A percentile compares a stretch with the other conserved stretches of the same genome.
These are phyloP conservation scores for Ernsta delagoae DNA, from an alignment of 2,888 invertebrate species.

Conservation along the genomic window DNA sequence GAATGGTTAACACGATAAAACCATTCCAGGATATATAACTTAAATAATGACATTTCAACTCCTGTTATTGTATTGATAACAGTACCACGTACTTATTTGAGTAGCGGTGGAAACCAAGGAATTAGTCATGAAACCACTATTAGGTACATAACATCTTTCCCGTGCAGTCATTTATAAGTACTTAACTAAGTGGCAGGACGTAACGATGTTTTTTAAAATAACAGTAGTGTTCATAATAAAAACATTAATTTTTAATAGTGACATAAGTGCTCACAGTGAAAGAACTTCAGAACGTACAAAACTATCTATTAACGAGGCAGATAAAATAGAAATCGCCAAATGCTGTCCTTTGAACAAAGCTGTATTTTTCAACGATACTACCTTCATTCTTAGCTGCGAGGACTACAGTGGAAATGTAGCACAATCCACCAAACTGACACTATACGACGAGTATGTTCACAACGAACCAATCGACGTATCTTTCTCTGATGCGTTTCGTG, in stretches of 20 bases:
- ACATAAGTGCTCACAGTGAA: not conserved
- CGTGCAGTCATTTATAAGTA: too few relatives aligned
- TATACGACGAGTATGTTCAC: not conserved
- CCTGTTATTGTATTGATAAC: too few relatives aligned
- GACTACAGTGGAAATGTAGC: not conserved
- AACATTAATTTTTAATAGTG: not conserved
- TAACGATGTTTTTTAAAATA: not conserved
- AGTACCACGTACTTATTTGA: too few relatives aligned
- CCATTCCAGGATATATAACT: too few relatives aligned
- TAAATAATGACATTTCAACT: too few relatives aligned
- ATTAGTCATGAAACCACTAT: not conserved
- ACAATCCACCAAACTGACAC: too few relatives aligned
- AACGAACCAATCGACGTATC: not conserved
- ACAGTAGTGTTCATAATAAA: not conserved
- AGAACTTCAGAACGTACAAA: too few relatives aligned
- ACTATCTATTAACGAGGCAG: too few relatives aligned
- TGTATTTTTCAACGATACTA: not conserved
- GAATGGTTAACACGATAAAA: too few relatives aligned
- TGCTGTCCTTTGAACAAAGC: not conserved
- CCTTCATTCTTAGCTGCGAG: not conserved
- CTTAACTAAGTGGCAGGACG: not conserved
- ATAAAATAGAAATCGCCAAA: slow-evolving; percentile 1
- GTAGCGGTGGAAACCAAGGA: not conserved
- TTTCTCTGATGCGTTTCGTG: not conserved
- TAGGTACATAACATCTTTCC: too few relatives aligned